Evolutionary conservation across 2,797 vertebrate species (phyloP).

Genomic region (Oreochromis grahami): DNA sequence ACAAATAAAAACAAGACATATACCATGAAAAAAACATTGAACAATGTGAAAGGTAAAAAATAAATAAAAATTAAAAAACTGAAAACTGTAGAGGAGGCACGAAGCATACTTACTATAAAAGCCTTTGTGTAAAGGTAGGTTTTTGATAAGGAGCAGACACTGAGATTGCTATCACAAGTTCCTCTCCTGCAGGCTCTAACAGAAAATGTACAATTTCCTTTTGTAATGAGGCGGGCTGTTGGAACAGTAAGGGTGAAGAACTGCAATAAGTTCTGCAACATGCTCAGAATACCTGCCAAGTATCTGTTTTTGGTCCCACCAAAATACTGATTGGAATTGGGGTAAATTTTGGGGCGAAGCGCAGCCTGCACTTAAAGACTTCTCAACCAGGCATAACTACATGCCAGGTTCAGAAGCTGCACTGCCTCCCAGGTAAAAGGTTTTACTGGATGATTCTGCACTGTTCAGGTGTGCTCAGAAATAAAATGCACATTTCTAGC

Average conservation of each 20-base stretch:
- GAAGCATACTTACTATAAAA: neutral
- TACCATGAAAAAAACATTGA: accelerated
- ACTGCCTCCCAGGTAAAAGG: neutral
- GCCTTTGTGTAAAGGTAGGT: neutral
- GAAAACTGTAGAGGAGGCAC: accelerated
- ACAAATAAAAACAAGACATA: accelerated
- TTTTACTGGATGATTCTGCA: neutral
- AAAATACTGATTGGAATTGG: neutral
- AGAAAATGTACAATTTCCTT: neutral
- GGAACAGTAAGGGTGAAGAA: neutral
- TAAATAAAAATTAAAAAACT: neutral
- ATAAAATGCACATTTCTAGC: neutral
- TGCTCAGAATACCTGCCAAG: neutral
- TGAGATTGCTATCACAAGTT: neutral
- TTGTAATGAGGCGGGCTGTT: neutral
- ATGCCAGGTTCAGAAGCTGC: neutral
- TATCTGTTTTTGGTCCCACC: neutral
- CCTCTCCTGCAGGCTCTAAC: neutral
- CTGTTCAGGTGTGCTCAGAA: neutral
- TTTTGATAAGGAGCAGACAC: neutral
- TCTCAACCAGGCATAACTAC: neutral
- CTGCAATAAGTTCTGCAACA: neutral
- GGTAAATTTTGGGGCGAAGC: neutral
- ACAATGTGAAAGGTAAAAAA: neutral
- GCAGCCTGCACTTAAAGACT: neutral